Evolutionary conservation across 1,140 invertebrate genomes (phyloP).

Genomic region (Palaemon carinicauda): DNA sequence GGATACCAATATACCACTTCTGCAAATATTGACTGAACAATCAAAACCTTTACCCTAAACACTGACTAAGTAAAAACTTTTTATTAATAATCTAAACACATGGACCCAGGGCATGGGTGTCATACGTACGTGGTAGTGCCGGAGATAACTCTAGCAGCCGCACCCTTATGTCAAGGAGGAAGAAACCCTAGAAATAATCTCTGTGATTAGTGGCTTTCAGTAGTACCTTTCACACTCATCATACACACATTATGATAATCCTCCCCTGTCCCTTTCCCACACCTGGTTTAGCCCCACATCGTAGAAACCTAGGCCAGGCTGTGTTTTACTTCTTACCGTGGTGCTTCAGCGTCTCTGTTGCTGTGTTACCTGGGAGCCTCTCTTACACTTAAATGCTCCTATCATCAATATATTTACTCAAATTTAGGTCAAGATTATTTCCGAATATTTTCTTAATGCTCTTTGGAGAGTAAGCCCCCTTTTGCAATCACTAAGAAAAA

Average conservation of each 20-base stretch:
- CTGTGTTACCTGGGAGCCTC: slow-evolving; percentile 28
- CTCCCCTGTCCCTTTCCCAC: background rate
- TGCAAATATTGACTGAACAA: background rate
- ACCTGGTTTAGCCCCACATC: background rate
- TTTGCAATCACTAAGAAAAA: no score
- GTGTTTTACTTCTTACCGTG: background rate
- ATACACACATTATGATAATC: slow-evolving; percentile 48
- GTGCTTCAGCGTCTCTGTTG: background rate
- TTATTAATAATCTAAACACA: slow-evolving; percentile 7
- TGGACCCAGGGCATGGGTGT: slow-evolving; percentile 18
- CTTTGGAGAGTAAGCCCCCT: background rate
- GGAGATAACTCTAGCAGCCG: slow-evolving; percentile 18
- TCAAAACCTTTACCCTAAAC: background rate
- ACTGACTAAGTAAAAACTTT: background rate
- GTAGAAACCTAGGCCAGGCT: background rate
- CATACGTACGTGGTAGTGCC: slow-evolving; percentile 36
- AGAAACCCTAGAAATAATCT: slow-evolving; percentile 70
- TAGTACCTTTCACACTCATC: slow-evolving; percentile 60
- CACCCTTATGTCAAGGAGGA: slow-evolving; percentile 48
- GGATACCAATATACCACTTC: background rate
- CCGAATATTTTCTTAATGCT: background rate
- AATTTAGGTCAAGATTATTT: background rate
- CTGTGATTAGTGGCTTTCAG: slow-evolving; percentile 70
- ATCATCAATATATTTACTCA: background rate
- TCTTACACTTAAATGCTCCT: background rate